Base-by-base conservation (phyloP, 2,888 invertebrate species). In the Beris morrisii region DNA sequence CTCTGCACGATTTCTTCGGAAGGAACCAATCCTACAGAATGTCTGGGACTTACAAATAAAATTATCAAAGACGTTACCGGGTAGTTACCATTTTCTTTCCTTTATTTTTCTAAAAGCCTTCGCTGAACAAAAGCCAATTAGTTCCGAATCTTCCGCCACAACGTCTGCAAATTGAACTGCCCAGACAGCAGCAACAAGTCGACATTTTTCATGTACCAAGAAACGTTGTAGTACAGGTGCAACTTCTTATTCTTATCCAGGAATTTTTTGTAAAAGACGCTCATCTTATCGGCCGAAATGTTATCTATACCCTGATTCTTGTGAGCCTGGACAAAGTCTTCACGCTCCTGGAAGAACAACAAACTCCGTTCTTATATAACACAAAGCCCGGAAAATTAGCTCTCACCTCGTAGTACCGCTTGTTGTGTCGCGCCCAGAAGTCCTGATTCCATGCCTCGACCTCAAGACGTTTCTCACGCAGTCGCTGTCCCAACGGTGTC, bases 261-360 rank as follows among this genome's bases (percentile, higher is more conserved):
- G 77, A 95, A 95, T 57, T 85, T 80, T 81, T 92, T 93, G 76
- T 95, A 95, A 80, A 95, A 95, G 30, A 88, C 86, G 73, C 94
- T 93, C 90, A 95, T 91, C 79, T 92, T 90, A 80, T 93, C 92
- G 1, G 92, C 88, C 4, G 87, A 86, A 28, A 90, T 77, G 50
- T 84, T 85, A 64, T 83, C 81, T 71, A 85, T 70, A 30, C 75
- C 76, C n/a, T 67, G 81, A 6, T 81, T 77, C 61, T 82, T 81
- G 54, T 83, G 83, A 13, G 82, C 70, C 64, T 83, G 81, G 4
- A 88, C 76, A 73, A 86, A 88, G 44, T 83, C 81, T 71, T 85
- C 83, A 81, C 82, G 80, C 83, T 86, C 88, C 87, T 82, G 66
- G 65, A 71, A 67, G 5, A 46, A 48, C 9, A 48, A 48, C 31